Evolutionary conservation across 2,797 vertebrate genomes (phyloP).

Genomic region (Apodemus agrarius): DNA sequence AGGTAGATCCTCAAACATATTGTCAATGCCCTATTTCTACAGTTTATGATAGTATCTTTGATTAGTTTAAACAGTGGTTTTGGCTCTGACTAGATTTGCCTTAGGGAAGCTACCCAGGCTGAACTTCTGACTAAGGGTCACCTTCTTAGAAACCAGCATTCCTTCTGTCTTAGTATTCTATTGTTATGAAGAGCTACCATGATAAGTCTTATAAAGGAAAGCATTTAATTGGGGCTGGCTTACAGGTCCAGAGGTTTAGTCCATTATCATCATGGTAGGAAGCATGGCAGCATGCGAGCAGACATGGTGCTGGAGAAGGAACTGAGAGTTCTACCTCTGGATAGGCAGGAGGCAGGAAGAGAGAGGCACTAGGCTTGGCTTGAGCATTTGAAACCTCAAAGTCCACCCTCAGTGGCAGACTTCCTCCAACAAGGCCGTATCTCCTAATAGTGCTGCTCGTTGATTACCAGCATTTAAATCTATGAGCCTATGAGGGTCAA

Average conservation of each 20-base stretch:
- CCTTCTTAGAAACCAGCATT: accelerated
- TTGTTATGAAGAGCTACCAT: not conserved
- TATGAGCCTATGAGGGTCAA: not conserved
- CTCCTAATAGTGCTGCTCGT: not conserved
- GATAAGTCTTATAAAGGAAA: not conserved
- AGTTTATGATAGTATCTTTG: not conserved
- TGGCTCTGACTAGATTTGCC: not conserved
- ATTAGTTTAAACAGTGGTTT: not conserved
- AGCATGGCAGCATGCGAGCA: not conserved
- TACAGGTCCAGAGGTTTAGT: not conserved
- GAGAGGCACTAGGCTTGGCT: not conserved
- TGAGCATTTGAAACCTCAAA: not conserved
- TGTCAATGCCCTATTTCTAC: not conserved
- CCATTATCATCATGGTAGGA: not conserved
- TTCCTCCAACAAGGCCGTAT: too few species aligned
- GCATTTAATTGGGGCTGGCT: not conserved
- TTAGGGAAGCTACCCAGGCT: accelerated
- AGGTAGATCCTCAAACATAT: not conserved
- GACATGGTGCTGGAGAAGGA: not conserved
- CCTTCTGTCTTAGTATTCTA: not conserved
- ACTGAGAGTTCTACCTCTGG: not conserved
- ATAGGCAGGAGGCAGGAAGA: not conserved
- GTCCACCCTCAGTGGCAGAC: not conserved
- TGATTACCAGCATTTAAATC: not conserved
- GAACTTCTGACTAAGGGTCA: not conserved